Conservation (phyloP, 2,797 vertebrate species). For the Moxostoma hubbsi region DNA sequence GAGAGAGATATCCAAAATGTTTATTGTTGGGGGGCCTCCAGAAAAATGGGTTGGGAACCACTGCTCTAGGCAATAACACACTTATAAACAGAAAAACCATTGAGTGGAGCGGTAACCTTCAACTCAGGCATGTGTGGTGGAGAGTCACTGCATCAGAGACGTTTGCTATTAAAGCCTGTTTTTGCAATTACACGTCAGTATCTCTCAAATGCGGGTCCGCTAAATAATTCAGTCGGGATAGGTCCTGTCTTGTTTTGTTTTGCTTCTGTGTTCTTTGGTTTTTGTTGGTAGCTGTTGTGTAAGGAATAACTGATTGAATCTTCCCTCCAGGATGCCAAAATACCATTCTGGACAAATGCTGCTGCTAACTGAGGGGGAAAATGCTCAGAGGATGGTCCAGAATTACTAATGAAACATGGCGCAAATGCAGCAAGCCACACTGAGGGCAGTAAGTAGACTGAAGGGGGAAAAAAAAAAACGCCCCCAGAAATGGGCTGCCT, state of each 20-base stretch:
- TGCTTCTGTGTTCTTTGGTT: conserved; percentile 18
- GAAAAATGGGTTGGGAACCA: conserved; percentile 39
- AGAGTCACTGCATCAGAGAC: conserved; percentile 47
- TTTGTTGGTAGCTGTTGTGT: conserved; percentile 31
- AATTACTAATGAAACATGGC: conserved; percentile 69
- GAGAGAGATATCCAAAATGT: too few species aligned
- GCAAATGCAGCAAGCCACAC: conserved; percentile 65
- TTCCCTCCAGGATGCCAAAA: conserved; percentile 48
- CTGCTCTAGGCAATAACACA: conserved; percentile 23
- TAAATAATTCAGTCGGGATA: conserved; percentile 60
- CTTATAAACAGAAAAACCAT: conserved; percentile 49
- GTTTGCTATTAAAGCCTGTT: conserved; percentile 51
- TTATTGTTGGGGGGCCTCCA: conserved; percentile 12
- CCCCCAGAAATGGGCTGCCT: conserved; percentile 59
- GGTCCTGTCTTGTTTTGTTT: not conserved
- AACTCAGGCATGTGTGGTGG: conserved; percentile 31
- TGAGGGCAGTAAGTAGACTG: conserved; percentile 60
- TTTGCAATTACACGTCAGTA: conserved; percentile 49
- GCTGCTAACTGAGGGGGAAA: conserved; percentile 60
- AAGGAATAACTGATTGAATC: conserved; percentile 48
- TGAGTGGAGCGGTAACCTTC: conserved; percentile 6
- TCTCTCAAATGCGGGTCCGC: conserved; percentile 51
- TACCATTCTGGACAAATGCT: conserved; percentile 55
- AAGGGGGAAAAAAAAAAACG: conserved; percentile 19
- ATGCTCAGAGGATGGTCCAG: conserved; percentile 55